Evolutionary conservation across 2,888 invertebrate species (phyloP), one percentile per base, ranked within the genome.

Genomic region (Leptinotarsa haldemani): DNA sequence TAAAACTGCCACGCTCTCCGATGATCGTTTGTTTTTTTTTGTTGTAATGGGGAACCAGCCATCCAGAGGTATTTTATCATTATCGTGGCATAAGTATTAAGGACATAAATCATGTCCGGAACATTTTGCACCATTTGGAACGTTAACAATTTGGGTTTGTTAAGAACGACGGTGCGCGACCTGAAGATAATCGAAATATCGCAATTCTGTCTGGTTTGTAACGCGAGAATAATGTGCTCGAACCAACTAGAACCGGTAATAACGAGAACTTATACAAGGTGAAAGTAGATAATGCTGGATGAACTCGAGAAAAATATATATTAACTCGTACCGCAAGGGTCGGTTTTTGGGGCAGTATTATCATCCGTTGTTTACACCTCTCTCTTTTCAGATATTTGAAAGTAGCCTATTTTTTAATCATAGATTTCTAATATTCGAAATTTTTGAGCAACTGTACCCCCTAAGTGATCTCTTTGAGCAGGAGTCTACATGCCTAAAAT

Each of bases 111-210:
- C 74, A 70, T 74, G 68, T 68, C 66, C 47, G 69, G 67, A 70
- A 68, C 74, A 67, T 70, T 70, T 70, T 67, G 74, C 74, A 63
- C 74, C 74, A 68, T 70, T 74, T 64, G 70, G 70, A 70, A 70
- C 74, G 70, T 67, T 70, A 68, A 74, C 74, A 70, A 58, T 70
- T 70, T 70, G 56, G 67, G 74, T 67, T 67, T 70, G 65, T 66
- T 50, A 16, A 66, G 16, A 16, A 48, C 16, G 65, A 25, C 16
- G 47, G 15, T 47, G 47, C 50, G 48, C 22, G 65, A 65, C 22
- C 22, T 50, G 66, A 22, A 25, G 25, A 66, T 66, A 66, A 25
- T 50, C 66, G 50, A 52, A 52, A 66, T 50, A 66, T 50, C 30
- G 66, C 66, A 48, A 66, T 50, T 47, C 50, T 20, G 25, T n/a